phyloP scores from a whole-genome alignment of 2,888 invertebrate genomes.

The Tetrapedia diversipes region DNA sequence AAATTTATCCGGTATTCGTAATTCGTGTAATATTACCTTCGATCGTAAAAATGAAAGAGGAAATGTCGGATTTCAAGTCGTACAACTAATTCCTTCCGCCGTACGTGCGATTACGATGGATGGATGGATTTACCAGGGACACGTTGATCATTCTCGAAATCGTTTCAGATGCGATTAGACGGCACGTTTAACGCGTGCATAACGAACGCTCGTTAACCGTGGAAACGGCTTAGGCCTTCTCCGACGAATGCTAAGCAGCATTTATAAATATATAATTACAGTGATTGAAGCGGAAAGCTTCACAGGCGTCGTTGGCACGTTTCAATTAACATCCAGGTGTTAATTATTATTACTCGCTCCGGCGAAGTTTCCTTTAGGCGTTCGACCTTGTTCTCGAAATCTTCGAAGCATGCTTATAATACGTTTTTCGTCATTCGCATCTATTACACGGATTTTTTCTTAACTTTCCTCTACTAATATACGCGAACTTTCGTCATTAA shows the following conservation, averaged over 20 bases:
- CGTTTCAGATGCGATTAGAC: slow-evolving; percentile 7
- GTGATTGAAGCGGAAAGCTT: slow-evolving; percentile 55
- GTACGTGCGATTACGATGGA: neutral
- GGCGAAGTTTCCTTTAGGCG: neutral
- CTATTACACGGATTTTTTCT: neutral
- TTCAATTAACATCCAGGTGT: slow-evolving; percentile 64
- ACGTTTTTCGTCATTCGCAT: neutral
- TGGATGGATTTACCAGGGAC: neutral
- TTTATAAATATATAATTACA: slow-evolving; percentile 61
- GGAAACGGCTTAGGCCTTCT: slow-evolving; percentile 33
- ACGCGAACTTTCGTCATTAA: no score
- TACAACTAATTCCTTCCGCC: neutral
- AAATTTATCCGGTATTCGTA: no score
- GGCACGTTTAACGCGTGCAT: slow-evolving; percentile 27
- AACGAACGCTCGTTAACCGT: slow-evolving; percentile 23
- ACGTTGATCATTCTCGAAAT: slow-evolving; percentile 7
- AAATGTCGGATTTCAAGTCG: neutral
- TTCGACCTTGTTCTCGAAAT: neutral
- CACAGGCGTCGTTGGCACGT: slow-evolving; percentile 38
- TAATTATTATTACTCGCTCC: slow-evolving; percentile 59
- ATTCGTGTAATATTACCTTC: no score
- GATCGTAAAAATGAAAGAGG: neutral
- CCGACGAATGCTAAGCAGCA: slow-evolving; percentile 53
- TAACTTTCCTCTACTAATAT: no score
- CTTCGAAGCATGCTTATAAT: neutral